These are phyloP conservation scores for Miltochrista miniata DNA, from an alignment of 2,888 invertebrate species.

Conservation along the genomic window DNA sequence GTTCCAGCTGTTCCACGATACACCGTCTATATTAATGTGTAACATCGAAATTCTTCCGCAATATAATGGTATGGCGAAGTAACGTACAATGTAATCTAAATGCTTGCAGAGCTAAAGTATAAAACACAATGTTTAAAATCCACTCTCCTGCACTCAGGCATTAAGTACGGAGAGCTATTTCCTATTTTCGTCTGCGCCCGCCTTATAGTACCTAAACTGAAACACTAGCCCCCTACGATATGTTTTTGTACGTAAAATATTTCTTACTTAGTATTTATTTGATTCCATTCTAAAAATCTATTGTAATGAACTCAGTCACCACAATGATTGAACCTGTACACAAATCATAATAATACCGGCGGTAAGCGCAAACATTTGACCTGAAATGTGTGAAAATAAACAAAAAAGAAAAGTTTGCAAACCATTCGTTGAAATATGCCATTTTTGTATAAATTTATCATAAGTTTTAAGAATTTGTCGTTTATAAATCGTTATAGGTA, in stretches of 20 bases:
- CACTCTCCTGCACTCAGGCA: constrained; percentile 47
- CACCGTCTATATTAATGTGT: not conserved
- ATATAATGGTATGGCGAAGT: not conserved
- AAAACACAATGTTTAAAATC: constrained; percentile 65
- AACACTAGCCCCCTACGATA: constrained; percentile 43
- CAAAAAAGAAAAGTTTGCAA: too few species aligned
- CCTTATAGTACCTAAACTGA: constrained; percentile 39
- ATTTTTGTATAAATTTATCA: too few species aligned
- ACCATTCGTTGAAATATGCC: too few species aligned
- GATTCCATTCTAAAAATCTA: too few species aligned
- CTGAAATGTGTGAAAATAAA: too few species aligned
- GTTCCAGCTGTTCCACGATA: too few species aligned
- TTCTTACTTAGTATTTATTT: not conserved
- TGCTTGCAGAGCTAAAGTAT: constrained; percentile 39
- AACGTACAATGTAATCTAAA: constrained; percentile 23
- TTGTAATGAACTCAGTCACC: too few species aligned
- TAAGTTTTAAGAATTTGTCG: too few species aligned
- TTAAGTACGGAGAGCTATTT: constrained; percentile 64
- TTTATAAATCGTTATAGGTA: too few species aligned
- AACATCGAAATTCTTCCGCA: not conserved
- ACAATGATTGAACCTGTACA: too few species aligned
- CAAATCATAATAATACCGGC: too few species aligned
- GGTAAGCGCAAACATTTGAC: too few species aligned
- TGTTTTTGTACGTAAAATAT: not conserved
- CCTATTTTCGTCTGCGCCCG: constrained; percentile 59